Percentiles rank a stretch among this genome's conserved stretches.
phyloP scores from a whole-genome alignment of 2,113 vertebrate species.

The Pyxicephalus adspersus region DNA sequence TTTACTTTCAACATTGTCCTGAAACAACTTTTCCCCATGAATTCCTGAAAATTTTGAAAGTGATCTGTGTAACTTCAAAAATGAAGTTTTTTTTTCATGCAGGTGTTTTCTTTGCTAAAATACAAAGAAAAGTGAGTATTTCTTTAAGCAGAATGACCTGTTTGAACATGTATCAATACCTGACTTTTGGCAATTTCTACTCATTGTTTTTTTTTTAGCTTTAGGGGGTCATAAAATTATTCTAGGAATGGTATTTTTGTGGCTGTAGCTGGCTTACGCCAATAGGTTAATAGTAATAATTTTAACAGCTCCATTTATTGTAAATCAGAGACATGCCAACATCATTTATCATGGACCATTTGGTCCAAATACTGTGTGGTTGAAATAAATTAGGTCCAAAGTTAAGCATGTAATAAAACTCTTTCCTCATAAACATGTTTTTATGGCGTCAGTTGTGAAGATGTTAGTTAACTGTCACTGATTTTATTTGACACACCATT shows the following conservation, averaged over 20 bases:
- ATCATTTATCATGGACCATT: not conserved
- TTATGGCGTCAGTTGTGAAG: not conserved
- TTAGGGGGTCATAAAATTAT: conserved; percentile 41
- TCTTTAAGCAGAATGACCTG: conserved; percentile 26
- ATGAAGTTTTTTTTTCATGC: not conserved
- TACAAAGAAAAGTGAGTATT: conserved; percentile 6
- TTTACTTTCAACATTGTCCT: conserved; percentile 22
- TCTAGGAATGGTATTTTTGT: conserved; percentile 39
- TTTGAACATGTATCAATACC: conserved; percentile 2
- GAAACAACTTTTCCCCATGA: not conserved
- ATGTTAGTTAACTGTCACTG: no score
- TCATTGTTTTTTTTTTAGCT: conserved; percentile 40
- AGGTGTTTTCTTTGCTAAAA: not conserved
- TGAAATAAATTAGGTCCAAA: not conserved
- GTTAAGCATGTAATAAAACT: not conserved
- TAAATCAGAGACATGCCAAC: conserved; percentile 14
- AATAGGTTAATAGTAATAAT: not conserved
- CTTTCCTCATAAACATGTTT: not conserved
- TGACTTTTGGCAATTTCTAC: not conserved
- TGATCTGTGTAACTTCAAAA: not conserved
- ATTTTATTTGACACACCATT: not conserved
- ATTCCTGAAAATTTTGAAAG: conserved; percentile 5
- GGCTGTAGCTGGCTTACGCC: conserved; percentile 1
- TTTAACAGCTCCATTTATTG: not conserved
- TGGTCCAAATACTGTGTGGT: not conserved